Evolutionary conservation across 2,888 invertebrate genomes (phyloP).

Genomic region (Tenthredo mesomela): DNA sequence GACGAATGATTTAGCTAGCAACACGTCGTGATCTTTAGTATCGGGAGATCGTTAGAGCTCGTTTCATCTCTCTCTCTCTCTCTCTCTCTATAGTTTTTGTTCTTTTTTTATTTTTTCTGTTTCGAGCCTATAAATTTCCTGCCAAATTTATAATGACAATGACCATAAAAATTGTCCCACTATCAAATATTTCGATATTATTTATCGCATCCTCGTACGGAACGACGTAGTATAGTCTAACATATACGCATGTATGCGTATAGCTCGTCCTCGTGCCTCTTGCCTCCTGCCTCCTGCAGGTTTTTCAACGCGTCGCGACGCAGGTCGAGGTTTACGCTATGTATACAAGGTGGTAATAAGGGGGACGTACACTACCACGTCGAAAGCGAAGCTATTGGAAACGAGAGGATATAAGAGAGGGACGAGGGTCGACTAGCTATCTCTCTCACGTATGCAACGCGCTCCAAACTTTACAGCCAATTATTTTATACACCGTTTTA

Average conservation of each 20-base stretch:
- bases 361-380: background rate
- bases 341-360: constrained; percentile 23
- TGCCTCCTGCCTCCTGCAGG: background rate
- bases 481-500: constrained; percentile 75
- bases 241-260: background rate
- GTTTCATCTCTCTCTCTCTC: constrained; percentile 56
- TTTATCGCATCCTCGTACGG: constrained; percentile 67
- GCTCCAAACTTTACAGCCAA: constrained; percentile 74
- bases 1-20: constrained; percentile 42
- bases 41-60: constrained; percentile 62
- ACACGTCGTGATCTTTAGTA: constrained; percentile 41
- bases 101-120: constrained; percentile 52
- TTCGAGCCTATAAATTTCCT: constrained; percentile 70
- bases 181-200: constrained; percentile 75
- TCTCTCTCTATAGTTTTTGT: constrained; percentile 35
- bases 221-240: background rate
- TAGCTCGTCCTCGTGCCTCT: background rate
- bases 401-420: constrained; percentile 18
- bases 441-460: constrained; percentile 57
- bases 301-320: background rate
- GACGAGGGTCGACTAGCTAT: background rate
- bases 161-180: constrained; percentile 78
- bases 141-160: constrained; percentile 77
- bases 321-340: constrained; percentile 17
- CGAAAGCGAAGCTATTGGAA: constrained; percentile 29